A percentile compares a stretch with the other conserved stretches of the same genome.
Evolutionary conservation across 2,797 vertebrate genomes (phyloP).

Genomic region (Aselliscus stoliczkanus): DNA sequence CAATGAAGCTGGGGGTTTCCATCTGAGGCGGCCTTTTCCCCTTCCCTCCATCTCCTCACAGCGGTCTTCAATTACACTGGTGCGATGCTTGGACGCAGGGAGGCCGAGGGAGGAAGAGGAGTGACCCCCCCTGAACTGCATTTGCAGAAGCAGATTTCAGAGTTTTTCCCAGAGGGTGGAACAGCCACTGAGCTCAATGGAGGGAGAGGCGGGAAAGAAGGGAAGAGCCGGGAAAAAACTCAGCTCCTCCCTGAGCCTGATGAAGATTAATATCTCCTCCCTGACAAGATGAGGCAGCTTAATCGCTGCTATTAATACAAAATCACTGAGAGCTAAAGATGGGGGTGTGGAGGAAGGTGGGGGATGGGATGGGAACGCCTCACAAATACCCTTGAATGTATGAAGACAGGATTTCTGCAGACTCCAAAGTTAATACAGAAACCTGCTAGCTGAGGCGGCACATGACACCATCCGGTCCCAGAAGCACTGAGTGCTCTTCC

Average conservation of each 20-base stretch:
- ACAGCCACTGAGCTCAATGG: background rate
- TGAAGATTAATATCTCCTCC: constrained; percentile 80
- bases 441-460: background rate
- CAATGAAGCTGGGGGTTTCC: constrained; percentile 16
- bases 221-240: constrained; percentile 67
- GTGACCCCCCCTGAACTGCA: constrained; percentile 58
- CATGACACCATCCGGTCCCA: accelerated
- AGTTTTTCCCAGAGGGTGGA: background rate
- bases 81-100: constrained; percentile 13
- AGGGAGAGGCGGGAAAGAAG: background rate
- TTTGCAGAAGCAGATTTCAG: constrained; percentile 62
- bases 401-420: background rate
- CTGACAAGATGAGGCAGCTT: constrained; percentile 72
- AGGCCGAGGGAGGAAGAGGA: constrained; percentile 56
- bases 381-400: background rate
- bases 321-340: constrained; percentile 65
- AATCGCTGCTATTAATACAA: constrained; percentile 76
- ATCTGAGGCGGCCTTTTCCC: background rate
- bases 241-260: constrained; percentile 77
- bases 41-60: constrained; percentile 48
- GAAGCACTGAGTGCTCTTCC: background rate
- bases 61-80: constrained; percentile 67
- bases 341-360: background rate
- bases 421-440: background rate
- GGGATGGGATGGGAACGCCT: background rate